Evolutionary conservation across 1,140 invertebrate species (phyloP).

Genomic region (Piezodorus guildinii): DNA sequence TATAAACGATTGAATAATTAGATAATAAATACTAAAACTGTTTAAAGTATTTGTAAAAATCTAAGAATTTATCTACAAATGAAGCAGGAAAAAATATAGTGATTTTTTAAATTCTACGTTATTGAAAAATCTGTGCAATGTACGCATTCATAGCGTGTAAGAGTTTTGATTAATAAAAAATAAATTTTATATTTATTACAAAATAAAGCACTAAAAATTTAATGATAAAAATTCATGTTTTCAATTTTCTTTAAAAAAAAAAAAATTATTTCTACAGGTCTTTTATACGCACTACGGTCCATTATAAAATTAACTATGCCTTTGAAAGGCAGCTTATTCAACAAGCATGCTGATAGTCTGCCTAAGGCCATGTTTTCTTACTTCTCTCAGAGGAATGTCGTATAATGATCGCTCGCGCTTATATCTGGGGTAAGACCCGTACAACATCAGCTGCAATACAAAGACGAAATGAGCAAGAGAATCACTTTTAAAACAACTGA

Average conservation of each 20-base stretch:
- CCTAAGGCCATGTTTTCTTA: constrained; percentile 27
- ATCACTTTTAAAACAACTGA: too few species aligned
- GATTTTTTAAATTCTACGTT: too few species aligned
- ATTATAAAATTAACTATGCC: too few species aligned
- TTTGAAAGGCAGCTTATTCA: too few species aligned
- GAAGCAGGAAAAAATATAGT: too few species aligned
- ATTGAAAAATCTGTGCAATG: too few species aligned
- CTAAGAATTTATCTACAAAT: too few species aligned
- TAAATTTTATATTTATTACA: neutral
- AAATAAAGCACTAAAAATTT: neutral
- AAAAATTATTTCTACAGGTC: neutral
- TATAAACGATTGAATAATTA: too few species aligned
- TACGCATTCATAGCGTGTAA: too few species aligned
- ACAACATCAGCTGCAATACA: constrained; percentile 44
- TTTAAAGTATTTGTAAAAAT: too few species aligned
- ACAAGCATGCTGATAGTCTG: constrained; percentile 2
- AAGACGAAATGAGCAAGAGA: neutral
- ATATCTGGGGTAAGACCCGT: constrained; percentile 53
- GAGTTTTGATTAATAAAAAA: too few species aligned
- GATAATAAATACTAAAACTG: too few species aligned
- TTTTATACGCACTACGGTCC: neutral
- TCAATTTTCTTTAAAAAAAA: neutral
- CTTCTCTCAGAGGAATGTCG: constrained; percentile 31
- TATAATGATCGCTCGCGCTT: constrained; percentile 50
- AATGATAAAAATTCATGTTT: neutral